Base-by-base conservation (phyloP, 1,140 invertebrate species). In the Pomacea maculata region DNA sequence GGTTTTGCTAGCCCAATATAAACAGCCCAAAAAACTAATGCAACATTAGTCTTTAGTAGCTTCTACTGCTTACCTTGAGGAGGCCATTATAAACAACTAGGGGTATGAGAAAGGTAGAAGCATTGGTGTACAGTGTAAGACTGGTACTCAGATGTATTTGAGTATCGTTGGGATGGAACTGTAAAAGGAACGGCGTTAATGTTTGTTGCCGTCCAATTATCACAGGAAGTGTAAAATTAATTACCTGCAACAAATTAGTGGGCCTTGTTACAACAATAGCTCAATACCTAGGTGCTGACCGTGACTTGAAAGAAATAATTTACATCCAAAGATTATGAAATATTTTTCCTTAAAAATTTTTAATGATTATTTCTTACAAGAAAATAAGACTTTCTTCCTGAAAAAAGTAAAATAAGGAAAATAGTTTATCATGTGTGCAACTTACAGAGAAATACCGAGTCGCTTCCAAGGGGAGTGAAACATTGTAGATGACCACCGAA, bases 71-170 rank as follows among this genome's bases (percentile, higher is more conserved):
- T 84, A 91, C 90, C 84, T 89, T 93, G 54, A 96, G 89, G 87
- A 94, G 94, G 54, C 95, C 95, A 90, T 95, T 94, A 87, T 96
- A 96, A 87, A 94, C 94, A n/a, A 95, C 87, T 75, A 96, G 90
- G 55, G 95, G 95, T 75, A 96, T 92, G 83, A 93, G 90, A 82
- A 95, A 94, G 29, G 92, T 92, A 57, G 95, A 95, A 78, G 95
- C 93, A 90, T 96, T 96, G 15, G 95, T 95, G 86, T 94, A 92
- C 70, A 96, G 90, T 67, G 93, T 92, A 83, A 96, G 92, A 74
- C 92, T 92, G 17, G 95, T 94, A 78, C 93, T 93, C 75, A 95
- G 92, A 84, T 94, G 94, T 61, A 94, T 91, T 85, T 94, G 92
- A 82, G 93, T 92, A 74, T 91, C 87, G 79, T 93, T 92, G 25